Evolutionary conservation across 2,888 invertebrate species (phyloP).

Genomic region (Chirona hameri): DNA sequence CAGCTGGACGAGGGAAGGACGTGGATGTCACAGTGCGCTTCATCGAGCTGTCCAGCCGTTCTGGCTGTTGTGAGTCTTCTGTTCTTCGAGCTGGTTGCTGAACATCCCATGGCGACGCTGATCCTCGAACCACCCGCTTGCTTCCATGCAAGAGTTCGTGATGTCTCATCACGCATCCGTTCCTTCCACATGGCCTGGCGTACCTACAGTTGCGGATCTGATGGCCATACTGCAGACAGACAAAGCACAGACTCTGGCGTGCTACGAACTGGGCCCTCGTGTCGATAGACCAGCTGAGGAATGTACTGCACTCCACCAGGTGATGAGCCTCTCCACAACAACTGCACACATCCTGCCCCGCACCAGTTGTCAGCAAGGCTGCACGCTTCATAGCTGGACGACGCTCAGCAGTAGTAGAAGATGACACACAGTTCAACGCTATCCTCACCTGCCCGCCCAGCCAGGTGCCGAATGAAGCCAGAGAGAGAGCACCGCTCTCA

Average conservation of each 20-base stretch:
- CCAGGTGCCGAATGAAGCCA: background rate
- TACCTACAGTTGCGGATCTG: background rate
- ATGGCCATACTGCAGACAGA: background rate
- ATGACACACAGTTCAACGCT: background rate
- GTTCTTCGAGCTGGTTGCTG: background rate
- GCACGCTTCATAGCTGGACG: background rate
- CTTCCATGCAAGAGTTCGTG: background rate
- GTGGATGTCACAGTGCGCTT: background rate
- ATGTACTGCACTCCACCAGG: background rate
- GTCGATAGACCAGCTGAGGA: background rate
- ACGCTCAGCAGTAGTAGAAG: background rate
- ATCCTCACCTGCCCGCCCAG: background rate
- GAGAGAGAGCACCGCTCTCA: background rate
- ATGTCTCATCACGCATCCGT: background rate
- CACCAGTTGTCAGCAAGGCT: background rate
- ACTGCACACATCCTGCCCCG: background rate
- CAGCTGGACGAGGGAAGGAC: background rate
- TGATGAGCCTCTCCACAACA: background rate
- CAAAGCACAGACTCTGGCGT: background rate
- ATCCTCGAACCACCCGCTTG: too few species aligned
- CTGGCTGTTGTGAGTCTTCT: background rate
- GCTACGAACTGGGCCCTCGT: background rate
- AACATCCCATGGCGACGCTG: background rate
- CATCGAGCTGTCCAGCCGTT: background rate
- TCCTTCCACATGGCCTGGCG: background rate